phyloP scores from a whole-genome alignment of 2,888 invertebrate genomes.

The Drosophila affinis region DNA sequence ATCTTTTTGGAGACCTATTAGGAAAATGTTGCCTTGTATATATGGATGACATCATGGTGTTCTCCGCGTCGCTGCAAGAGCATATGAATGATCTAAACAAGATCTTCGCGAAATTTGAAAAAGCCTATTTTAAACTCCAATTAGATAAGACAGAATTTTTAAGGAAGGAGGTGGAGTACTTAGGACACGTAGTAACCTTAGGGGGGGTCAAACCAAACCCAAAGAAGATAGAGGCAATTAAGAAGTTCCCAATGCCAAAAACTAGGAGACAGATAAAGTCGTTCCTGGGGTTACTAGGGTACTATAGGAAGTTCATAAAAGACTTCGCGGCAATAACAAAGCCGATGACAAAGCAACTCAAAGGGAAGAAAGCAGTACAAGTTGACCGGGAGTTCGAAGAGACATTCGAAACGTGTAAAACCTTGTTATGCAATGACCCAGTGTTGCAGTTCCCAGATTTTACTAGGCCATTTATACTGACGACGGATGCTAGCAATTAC shows the following conservation, averaged over 20 bases:
- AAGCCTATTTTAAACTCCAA: constrained; percentile 11
- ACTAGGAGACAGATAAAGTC: constrained; percentile 5
- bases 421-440: constrained; percentile 6
- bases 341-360: constrained; percentile 1
- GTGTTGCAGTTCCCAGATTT: not conserved
- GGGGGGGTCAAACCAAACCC: not conserved
- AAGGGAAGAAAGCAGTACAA: constrained; percentile 1
- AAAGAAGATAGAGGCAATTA: constrained; percentile 1
- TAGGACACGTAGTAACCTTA: not conserved
- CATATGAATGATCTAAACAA: not conserved
- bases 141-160: not conserved
- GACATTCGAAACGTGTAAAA: constrained; percentile 11
- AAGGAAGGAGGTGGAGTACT: constrained; percentile 7
- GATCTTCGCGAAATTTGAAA: not conserved
- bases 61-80: constrained; percentile 1
- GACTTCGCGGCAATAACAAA: constrained; percentile 4
- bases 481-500: too few relatives aligned
- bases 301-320: not conserved
- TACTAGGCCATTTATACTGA: too few relatives aligned
- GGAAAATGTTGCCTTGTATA: not conserved
- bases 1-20: not conserved
- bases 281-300: constrained; percentile 1
- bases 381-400: not conserved
- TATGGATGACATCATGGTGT: not conserved
- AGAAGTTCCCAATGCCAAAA: constrained; percentile 1